Evolutionary conservation across 2,113 vertebrate species (phyloP).

Genomic region (Macaca fascicularis): T2T-MFA8v1.1 NC_088388.1:35629501-35630000

Average conservation of each 20-base stretch:
- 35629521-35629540: not conserved
- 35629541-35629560: not conserved
- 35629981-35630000: conserved; percentile 27
- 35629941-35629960: not conserved
- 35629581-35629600: not conserved
- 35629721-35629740: not conserved
- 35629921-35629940: not conserved
- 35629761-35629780: not conserved
- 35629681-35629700: not conserved
- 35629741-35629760: not conserved
- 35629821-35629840: not conserved
- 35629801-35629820: not conserved
- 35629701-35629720: not conserved
- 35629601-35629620: not conserved
- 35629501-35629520: not conserved
- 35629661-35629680: not conserved
- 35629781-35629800: not conserved
- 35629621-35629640: not conserved
- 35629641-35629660: not conserved
- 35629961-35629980: not conserved
- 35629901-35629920: conserved; percentile 26
- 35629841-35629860: not conserved
- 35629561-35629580: not conserved
- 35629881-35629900: conserved; percentile 44
- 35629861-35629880: not conserved